Percentiles rank a stretch among this genome's conserved stretches.
Evolutionary conservation across 2,113 vertebrate genomes (phyloP).

Genomic region (Ornithorhynchus anatinus): DNA sequence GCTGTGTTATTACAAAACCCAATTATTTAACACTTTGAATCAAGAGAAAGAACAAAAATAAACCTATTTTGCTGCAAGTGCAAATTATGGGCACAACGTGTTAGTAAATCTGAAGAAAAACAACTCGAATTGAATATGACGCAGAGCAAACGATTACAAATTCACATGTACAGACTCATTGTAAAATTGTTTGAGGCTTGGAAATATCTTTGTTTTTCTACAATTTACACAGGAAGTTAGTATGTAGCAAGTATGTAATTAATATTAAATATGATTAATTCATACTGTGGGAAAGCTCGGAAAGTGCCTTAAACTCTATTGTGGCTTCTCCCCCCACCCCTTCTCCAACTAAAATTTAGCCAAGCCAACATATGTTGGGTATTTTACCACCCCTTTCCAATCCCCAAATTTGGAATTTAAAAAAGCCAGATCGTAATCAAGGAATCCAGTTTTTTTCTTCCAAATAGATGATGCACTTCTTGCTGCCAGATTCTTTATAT

Average conservation of each 20-base stretch:
- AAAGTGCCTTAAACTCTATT: slow-evolving; percentile 56
- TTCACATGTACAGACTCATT: slow-evolving; percentile 30
- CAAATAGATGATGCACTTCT: slow-evolving; percentile 9
- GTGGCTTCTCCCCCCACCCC: slow-evolving; percentile 35
- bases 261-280: slow-evolving; percentile 71
- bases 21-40: background rate
- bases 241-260: slow-evolving; percentile 66
- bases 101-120: slow-evolving; percentile 58
- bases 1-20: background rate
- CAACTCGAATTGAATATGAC: slow-evolving; percentile 41
- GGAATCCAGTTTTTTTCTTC: slow-evolving; percentile 38
- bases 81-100: slow-evolving; percentile 52
- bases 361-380: slow-evolving; percentile 17
- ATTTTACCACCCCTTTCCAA: slow-evolving; percentile 21
- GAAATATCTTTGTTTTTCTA: slow-evolving; percentile 64
- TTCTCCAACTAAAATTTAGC: slow-evolving; percentile 49
- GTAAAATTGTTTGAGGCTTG: slow-evolving; percentile 54
- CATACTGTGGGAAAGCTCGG: slow-evolving; percentile 60
- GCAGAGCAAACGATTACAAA: slow-evolving; percentile 60
- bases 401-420: slow-evolving; percentile 47
- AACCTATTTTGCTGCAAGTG: slow-evolving; percentile 38
- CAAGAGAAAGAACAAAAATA: background rate
- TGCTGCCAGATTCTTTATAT: background rate
- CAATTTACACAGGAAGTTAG: slow-evolving; percentile 68
- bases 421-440: slow-evolving; percentile 48